Evolutionary conservation across 2,797 vertebrate species (phyloP), one percentile per base, ranked within the genome.

Genomic region (Nannoperca obscura): DNA sequence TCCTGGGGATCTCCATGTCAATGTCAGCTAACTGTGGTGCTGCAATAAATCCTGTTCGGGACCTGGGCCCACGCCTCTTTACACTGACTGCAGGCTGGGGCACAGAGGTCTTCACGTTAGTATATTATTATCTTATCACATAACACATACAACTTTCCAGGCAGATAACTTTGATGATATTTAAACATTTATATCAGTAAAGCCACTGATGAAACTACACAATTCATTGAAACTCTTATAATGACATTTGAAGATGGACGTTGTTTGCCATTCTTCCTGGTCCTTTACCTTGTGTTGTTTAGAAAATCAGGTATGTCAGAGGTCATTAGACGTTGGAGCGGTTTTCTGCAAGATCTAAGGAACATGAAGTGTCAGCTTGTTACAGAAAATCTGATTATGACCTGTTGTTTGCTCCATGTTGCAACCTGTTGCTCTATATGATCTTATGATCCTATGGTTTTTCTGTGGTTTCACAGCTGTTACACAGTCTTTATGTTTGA

Each of bases 1-100:
- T 97, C 19, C 76, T 97, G 7, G 90, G 94, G 5, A 95, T 97
- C 22, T 90, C 93, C 40, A 65, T 93, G 71, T 95, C 96, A 3
- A 95, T 97, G 96, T 95, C 96, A 0, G 86, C 87, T 30, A 97
- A 97, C 91, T 96, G 97, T 0, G 91, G 95, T 1, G 95, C 80
- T 0, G 96, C 97, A 22, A 95, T 99, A 74, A 98, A 98, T 85
- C 97, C 98, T 0, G 96, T 96, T 0, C 86, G 96, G 1, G 97
- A 97, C 80, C 76, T 99, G 0, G 96, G 97, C 0, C 97, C 97
- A 1, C 92, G 95, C 7, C 96, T 98, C 68, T 96, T 98, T 65
- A 96, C 96, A 2, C 92, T 95, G 0, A 78, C 94, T 1, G 96
- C 95, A 0, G 96, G 97, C 47, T 98, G 97, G 97, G 97, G 97